phyloP scores from a whole-genome alignment of 2,888 invertebrate species.

The Eupithecia subumbrata region DNA sequence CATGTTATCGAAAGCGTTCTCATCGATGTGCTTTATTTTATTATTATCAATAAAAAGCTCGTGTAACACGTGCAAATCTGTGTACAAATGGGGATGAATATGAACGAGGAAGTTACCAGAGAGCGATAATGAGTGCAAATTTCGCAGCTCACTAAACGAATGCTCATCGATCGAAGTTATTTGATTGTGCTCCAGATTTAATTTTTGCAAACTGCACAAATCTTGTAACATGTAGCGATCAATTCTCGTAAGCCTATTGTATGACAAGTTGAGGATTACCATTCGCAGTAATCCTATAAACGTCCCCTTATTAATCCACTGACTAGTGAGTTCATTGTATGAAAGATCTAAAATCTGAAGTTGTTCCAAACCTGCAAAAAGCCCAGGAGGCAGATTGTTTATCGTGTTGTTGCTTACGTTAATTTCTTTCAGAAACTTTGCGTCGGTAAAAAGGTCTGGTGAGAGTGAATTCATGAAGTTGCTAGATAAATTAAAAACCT shows the following conservation, averaged over 20 bases:
- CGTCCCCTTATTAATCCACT: conserved; percentile 89
- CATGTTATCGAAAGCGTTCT: conserved; percentile 89
- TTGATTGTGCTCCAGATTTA: conserved; percentile 89
- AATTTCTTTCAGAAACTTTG: conserved; percentile 87
- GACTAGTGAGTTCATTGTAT: conserved; percentile 88
- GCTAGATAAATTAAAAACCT: conserved; percentile 90
- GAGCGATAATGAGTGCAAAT: conserved; percentile 89
- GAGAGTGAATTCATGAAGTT: conserved; percentile 90
- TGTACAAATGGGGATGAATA: conserved; percentile 87
- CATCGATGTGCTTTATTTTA: conserved; percentile 87
- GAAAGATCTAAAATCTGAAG: conserved; percentile 89
- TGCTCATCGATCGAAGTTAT: conserved; percentile 88
- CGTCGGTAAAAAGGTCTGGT: conserved; percentile 88
- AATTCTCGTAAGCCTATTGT: conserved; percentile 87
- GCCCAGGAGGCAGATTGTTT: conserved; percentile 88
- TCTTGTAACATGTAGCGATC: conserved; percentile 89
- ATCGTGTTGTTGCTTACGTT: conserved; percentile 91
- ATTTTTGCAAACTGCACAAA: conserved; percentile 89
- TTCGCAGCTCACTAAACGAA: conserved; percentile 89
- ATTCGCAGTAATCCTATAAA: conserved; percentile 89
- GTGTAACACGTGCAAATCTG: conserved; percentile 88
- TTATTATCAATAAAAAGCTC: conserved; percentile 90
- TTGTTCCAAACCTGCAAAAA: conserved; percentile 88
- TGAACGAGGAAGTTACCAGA: conserved; percentile 87
- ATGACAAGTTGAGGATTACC: conserved; percentile 89